Percentiles rank a stretch among this genome's conserved stretches.
Evolutionary conservation across 2,797 vertebrate species (phyloP).

Genomic region (Eulemur mongoz): DNA sequence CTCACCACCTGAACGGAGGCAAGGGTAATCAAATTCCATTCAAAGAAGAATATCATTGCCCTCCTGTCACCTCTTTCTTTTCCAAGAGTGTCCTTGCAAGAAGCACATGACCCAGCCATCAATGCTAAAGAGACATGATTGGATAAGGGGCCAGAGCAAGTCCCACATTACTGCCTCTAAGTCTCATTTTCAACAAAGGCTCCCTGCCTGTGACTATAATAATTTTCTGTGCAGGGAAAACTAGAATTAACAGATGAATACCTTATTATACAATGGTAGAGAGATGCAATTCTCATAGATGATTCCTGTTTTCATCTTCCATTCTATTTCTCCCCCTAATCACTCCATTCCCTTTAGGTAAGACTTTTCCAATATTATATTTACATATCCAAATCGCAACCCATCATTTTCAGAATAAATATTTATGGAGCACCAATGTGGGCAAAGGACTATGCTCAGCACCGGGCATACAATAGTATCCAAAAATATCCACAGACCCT

Average conservation of each 20-base stretch:
- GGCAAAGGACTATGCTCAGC: neutral
- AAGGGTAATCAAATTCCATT: conserved; percentile 62
- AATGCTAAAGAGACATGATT: conserved; percentile 20
- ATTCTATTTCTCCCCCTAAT: neutral
- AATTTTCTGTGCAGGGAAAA: neutral
- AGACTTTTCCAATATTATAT: neutral
- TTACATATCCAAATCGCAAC: conserved; percentile 20
- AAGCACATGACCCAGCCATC: neutral
- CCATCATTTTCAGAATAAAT: neutral
- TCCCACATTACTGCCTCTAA: neutral
- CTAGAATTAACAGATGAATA: conserved; percentile 1
- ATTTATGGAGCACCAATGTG: neutral
- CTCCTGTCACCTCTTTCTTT: conserved; percentile 47
- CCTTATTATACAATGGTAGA: neutral
- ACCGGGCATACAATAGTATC: neutral
- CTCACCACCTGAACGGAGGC: neutral
- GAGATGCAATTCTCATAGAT: conserved; percentile 5
- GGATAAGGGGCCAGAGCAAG: neutral
- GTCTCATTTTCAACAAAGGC: conserved; percentile 41
- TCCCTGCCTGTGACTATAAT: neutral
- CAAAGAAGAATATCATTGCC: conserved; percentile 28
- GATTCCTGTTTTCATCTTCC: conserved; percentile 18
- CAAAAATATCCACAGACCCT: neutral
- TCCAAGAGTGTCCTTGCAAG: neutral
- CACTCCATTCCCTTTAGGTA: conserved; percentile 1